Evolutionary conservation across 2,888 invertebrate genomes (phyloP).

Genomic region (Graphium colonna): DNA sequence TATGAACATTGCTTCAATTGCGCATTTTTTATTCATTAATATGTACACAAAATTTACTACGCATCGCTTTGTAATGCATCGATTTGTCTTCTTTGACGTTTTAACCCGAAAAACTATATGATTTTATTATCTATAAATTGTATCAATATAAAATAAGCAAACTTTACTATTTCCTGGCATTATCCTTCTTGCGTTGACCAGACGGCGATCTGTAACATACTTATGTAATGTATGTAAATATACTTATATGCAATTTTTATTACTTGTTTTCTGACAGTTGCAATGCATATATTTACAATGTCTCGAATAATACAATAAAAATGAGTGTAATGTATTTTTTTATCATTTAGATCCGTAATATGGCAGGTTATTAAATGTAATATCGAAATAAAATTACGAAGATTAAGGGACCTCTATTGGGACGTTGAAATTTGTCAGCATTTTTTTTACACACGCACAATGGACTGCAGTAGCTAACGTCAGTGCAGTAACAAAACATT

Average conservation of each 20-base stretch:
- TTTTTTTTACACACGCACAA: constrained; percentile 8
- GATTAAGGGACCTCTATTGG: too few relatives aligned
- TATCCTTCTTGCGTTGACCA: constrained; percentile 50
- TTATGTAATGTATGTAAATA: constrained; percentile 25
- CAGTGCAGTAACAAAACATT: constrained; percentile 14
- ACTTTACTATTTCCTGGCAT: constrained; percentile 31
- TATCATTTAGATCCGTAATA: too few relatives aligned
- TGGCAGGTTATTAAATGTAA: too few relatives aligned
- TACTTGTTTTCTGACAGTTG: too few relatives aligned
- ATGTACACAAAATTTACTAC: background rate
- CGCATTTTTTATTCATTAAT: background rate
- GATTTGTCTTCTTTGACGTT: background rate
- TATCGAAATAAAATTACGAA: background rate
- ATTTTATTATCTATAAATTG: background rate
- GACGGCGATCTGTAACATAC: constrained; percentile 65
- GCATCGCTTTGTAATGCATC: background rate
- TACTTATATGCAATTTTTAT: background rate
- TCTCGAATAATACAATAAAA: background rate
- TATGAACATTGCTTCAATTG: background rate
- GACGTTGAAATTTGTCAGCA: constrained; percentile 8
- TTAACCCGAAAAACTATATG: background rate
- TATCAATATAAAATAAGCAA: background rate
- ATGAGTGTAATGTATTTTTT: background rate
- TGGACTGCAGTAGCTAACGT: constrained; percentile 15
- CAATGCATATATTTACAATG: constrained; percentile 4